phyloP scores from a whole-genome alignment of 2,113 vertebrate species.

The mouse (Mus musculus) region GRCm39 chr12:9083001-9083500 shows the following conservation, averaged over 20 bases:
- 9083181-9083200: neutral
- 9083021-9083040: neutral
- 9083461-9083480: conserved; percentile 9
- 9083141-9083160: neutral
- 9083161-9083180: neutral
- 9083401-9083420: neutral
- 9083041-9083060: neutral
- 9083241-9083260: neutral
- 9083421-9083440: neutral
- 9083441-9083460: neutral
- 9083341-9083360: neutral
- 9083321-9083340: neutral
- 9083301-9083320: neutral
- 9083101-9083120: neutral
- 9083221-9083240: too few relatives aligned
- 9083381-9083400: neutral
- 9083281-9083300: neutral
- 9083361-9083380: neutral
- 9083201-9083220: neutral
- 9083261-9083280: neutral
- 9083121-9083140: neutral
- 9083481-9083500: conserved; percentile 31
- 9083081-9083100: too few relatives aligned
- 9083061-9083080: neutral
- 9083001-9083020: neutral